Conservation (phyloP, 2,888 invertebrate species). For the Philhelius pedissequus region DNA sequence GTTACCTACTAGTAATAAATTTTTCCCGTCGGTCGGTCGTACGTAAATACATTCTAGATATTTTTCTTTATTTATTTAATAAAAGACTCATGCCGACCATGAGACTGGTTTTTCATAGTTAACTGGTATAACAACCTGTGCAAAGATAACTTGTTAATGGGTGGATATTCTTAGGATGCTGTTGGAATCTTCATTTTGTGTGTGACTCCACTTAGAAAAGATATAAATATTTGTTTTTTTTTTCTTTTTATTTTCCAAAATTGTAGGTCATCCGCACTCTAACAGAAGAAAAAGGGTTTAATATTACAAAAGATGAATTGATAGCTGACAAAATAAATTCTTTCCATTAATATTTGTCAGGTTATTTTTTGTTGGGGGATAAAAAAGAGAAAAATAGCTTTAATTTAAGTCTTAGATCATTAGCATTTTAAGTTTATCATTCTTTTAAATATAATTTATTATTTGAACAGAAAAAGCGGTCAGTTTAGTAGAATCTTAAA, state of each 20-base stretch:
- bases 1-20: slow-evolving; percentile 28
- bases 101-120: slow-evolving; percentile 39
- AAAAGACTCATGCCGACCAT: background rate
- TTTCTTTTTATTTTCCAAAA: background rate
- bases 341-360: background rate
- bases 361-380: background rate
- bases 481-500: background rate
- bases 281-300: background rate
- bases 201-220: background rate
- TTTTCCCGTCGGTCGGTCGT: background rate
- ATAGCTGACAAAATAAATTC: background rate
- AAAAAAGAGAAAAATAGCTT: background rate
- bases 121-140: slow-evolving; percentile 49
- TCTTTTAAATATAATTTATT: background rate
- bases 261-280: background rate
- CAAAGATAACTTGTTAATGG: slow-evolving; percentile 19
- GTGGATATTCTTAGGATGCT: background rate
- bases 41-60: background rate
- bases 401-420: background rate
- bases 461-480: background rate
- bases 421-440: background rate
- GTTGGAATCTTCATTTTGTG: background rate
- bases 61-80: background rate
- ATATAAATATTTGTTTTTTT: background rate
- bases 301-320: background rate